Evolutionary conservation across 2,113 vertebrate genomes (phyloP).

Genomic region (Lepus europaeus): DNA sequence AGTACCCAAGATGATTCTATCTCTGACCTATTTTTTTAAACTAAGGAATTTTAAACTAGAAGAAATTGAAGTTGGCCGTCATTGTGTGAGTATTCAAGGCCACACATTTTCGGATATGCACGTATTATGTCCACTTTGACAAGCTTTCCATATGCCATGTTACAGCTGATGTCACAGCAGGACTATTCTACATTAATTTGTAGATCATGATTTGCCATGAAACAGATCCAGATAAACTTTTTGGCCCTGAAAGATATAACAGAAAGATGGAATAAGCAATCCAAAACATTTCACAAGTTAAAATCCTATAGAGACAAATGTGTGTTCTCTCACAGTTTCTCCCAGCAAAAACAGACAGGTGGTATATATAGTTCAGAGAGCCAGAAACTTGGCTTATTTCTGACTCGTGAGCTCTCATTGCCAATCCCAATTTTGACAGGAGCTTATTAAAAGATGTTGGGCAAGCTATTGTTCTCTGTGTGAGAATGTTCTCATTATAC

Average conservation of each 20-base stretch:
- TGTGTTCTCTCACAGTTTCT: slow-evolving; percentile 80
- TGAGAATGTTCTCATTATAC: slow-evolving; percentile 62
- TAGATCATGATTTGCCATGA: slow-evolving; percentile 53
- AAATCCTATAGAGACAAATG: slow-evolving; percentile 80
- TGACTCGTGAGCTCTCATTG: slow-evolving; percentile 70
- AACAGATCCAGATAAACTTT: slow-evolving; percentile 59
- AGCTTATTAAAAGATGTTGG: slow-evolving; percentile 66
- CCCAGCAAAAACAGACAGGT: slow-evolving; percentile 81
- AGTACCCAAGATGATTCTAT: background rate
- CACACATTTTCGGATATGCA: background rate
- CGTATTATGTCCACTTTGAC: background rate
- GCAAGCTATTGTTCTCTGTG: slow-evolving; percentile 73
- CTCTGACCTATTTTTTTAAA: background rate
- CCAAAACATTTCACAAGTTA: slow-evolving; percentile 81
- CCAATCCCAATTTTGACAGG: slow-evolving; percentile 70
- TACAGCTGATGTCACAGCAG: background rate
- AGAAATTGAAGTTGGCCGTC: background rate
- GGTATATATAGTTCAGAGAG: slow-evolving; percentile 72
- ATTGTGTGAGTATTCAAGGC: background rate
- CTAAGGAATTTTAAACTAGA: background rate
- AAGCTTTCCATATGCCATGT: background rate
- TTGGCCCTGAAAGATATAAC: slow-evolving; percentile 59
- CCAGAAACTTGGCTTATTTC: slow-evolving; percentile 73
- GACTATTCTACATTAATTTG: slow-evolving; percentile 6
- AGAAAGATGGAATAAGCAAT: slow-evolving; percentile 77